Conservation (phyloP, 2,113 vertebrate species). For the Ctenomys sociabilis region DNA sequence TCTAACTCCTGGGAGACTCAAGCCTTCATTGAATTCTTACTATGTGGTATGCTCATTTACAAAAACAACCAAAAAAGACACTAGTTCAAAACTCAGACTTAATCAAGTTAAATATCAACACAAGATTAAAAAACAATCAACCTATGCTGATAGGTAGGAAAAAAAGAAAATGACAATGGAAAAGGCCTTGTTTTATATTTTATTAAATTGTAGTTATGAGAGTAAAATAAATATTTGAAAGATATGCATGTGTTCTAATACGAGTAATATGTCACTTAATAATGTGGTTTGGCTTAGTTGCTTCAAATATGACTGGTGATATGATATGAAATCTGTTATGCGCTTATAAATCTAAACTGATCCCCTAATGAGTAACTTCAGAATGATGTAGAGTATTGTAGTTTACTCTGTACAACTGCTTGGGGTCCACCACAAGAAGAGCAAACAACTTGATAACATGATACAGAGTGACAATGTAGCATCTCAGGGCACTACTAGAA, state of each 20-base stretch:
- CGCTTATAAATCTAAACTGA: constrained; percentile 63
- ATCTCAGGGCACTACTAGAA: neutral
- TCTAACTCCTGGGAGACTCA: neutral
- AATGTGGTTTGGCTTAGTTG: constrained; percentile 31
- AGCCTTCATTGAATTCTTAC: neutral
- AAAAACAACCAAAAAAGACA: neutral
- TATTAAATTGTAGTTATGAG: neutral
- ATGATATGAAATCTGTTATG: constrained; percentile 31
- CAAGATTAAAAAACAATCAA: neutral
- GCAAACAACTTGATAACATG: constrained; percentile 22
- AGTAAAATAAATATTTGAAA: constrained; percentile 36
- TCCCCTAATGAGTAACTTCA: constrained; percentile 56
- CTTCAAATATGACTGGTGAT: constrained; percentile 54
- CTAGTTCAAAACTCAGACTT: neutral
- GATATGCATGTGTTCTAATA: neutral
- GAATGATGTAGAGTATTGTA: neutral
- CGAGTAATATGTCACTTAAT: neutral
- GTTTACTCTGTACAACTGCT: constrained; percentile 56
- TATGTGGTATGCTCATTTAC: neutral
- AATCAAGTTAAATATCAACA: neutral
- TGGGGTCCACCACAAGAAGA: constrained; percentile 46
- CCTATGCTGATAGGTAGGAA: neutral
- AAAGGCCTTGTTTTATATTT: neutral
- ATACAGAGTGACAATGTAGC: neutral
- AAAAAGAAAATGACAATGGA: neutral